Base-by-base conservation (phyloP, 1,140 invertebrate genomes). In the Oedothorax gibbosus region DNA sequence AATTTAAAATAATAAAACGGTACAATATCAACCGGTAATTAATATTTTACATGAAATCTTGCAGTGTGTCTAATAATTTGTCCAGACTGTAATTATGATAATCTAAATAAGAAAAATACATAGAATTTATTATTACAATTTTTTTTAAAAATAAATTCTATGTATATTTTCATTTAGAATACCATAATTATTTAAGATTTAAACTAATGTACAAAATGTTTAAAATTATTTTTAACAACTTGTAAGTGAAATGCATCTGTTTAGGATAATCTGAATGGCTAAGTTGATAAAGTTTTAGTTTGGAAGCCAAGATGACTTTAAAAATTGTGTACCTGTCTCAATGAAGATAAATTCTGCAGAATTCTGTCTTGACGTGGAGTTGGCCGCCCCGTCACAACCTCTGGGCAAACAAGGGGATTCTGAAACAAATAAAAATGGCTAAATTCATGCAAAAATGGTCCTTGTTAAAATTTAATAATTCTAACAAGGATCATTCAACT, bases 341-440 rank as follows among this genome's bases (percentile, higher is more conserved):
- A 57, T 57, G 82, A 81, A 11, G 86, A 85, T 20, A 87, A 78
- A 21, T 87, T 85, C 10, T 85, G 82, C 11, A 87, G 66, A 57
- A 87, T 87, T 50, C 77, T 80, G 62, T 87, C 86, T 57, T 87
- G 86, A 1, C 86, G 21, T 14, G 86, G 86, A 14, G 86, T 87
- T 7, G 86, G 86, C 20, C 86, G 54, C 9, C 83, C 82, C 14
- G 83, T 87, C 11, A 87, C 72, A 51, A 85, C 81, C 65, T 87
- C 83, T 50, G 86, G 86, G 49, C 85, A 73, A 51, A 87, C 82
- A 54, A 87, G 78, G 9, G 86, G 86, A 75, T 87, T 82, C 83
- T 86, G 11, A 0, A 56, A 62, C 77, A 2, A 66, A 79, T 66
- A 68, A 56, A 14, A 76, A 35, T 12, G 8, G 54, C 7, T 62